phyloP scores from a whole-genome alignment of 2,888 invertebrate genomes.

The Gibbula magus region DNA sequence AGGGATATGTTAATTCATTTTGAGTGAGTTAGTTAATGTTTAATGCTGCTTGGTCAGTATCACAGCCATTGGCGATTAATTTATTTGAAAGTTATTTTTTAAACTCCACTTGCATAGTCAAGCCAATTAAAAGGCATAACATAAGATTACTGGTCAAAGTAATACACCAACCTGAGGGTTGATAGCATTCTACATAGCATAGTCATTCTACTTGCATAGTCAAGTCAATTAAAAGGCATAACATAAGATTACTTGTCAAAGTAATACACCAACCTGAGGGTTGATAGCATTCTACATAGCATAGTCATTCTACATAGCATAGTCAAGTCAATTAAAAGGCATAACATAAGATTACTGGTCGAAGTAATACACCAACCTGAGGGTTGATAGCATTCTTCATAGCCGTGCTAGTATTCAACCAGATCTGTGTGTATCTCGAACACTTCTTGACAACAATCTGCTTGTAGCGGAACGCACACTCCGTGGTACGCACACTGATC shows the following conservation, averaged over 20 bases:
- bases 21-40: too few relatives aligned
- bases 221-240: too few relatives aligned
- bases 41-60: too few relatives aligned
- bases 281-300: slow-evolving; percentile 81
- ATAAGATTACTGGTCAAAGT: background rate
- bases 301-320: too few relatives aligned
- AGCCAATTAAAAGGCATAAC: too few relatives aligned
- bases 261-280: slow-evolving; percentile 77
- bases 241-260: background rate
- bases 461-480: slow-evolving; percentile 74
- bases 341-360: background rate
- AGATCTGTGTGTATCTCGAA: slow-evolving; percentile 80
- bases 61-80: too few relatives aligned
- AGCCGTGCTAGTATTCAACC: slow-evolving; percentile 77
- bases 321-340: too few relatives aligned
- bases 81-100: too few relatives aligned
- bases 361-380: slow-evolving; percentile 76
- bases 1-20: too few relatives aligned
- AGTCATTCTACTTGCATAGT: too few relatives aligned
- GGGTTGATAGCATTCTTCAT: slow-evolving; percentile 81
- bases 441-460: slow-evolving; percentile 80
- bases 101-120: too few relatives aligned
- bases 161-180: slow-evolving; percentile 78
- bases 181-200: slow-evolving; percentile 80
- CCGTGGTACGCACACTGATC: slow-evolving; percentile 73